A percentile compares a stretch with the other conserved stretches of the same genome.
Conservation (phyloP, 2,113 vertebrate genomes). For the Ursus arctos region DNA sequence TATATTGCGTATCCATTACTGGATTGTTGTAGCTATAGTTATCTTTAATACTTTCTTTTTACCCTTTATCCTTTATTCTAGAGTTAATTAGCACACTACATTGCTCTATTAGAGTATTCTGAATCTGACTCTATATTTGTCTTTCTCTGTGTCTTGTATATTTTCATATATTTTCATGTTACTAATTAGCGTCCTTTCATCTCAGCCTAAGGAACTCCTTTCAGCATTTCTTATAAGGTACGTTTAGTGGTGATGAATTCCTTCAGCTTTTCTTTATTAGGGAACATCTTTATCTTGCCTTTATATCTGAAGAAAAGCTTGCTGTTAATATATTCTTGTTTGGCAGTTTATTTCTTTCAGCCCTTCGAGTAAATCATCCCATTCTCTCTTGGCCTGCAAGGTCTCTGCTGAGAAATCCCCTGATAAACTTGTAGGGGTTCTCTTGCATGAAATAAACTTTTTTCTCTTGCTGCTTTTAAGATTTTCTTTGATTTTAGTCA, state of each 20-base stretch:
- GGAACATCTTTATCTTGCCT: not conserved
- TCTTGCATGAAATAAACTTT: not conserved
- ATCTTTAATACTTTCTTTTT: not conserved
- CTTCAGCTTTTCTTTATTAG: not conserved
- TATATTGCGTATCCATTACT: not conserved
- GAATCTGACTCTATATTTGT: not conserved
- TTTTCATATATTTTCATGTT: not conserved
- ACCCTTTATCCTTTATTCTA: not conserved
- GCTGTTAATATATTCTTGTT: not conserved
- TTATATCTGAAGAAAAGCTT: not conserved
- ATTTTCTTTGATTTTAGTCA: not conserved
- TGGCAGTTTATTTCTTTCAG: not conserved
- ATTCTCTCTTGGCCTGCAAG: not conserved
- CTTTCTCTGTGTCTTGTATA: not conserved
- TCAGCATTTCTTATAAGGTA: not conserved
- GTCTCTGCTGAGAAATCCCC: not conserved
- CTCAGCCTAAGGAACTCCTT: not conserved
- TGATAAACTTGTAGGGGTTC: not conserved
- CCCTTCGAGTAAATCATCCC: not conserved
- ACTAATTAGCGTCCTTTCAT: not conserved
- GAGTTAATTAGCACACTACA: not conserved
- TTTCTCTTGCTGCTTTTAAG: not conserved
- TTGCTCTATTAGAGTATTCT: not conserved
- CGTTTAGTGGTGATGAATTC: not conserved
- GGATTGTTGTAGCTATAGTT: not conserved